Base-by-base conservation (phyloP, 1,140 invertebrate genomes). In the Calephelis virginiensis region DNA sequence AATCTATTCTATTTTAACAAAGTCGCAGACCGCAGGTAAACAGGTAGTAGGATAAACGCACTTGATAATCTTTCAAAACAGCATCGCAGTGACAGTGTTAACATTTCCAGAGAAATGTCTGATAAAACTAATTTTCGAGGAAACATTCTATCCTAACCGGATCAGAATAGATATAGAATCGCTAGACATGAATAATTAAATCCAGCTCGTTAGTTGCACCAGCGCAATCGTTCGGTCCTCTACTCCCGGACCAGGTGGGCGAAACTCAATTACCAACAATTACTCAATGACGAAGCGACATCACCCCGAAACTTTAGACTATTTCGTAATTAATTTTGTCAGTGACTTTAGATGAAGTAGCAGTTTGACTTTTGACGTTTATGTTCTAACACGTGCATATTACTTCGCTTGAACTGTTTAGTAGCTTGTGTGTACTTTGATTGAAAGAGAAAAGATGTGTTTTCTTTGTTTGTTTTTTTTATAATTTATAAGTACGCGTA, bases 271-370 rank as follows among this genome's bases (percentile, higher is more conserved):
- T 83, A 73, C 61, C 62, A 73, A 70, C 71, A 73, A 67, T 69
- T 67, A 73, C 66, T 67, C 65, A 69, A 83, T 72, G 74, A 73
- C 74, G 74, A 74, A 68, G 71, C 80, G 69, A 78, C 73, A 71
- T 73, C 67, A 77, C 77, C 82, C 80, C 79, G 74, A 81, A 83
- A 83, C 73, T 85, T 81, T 81, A 68, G 75, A 81, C 81, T 82
- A 85, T 82, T 83, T 80, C 73, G 76, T 82, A 83, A 83, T 81
- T 82, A 82, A 85, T 83, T 85, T 83, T 85, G 80, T 82, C 81
- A 17, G 40, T 60, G 61, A 67, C 43, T 63, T 40, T 62, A 62
- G 64, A 67, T 66, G 53, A 59, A 17, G 53, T 59, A 17, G 53
- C 11, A 12, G 53, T 59, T 59, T 59, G 53, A 59, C 53, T 59